Evolutionary conservation across 2,888 invertebrate genomes (phyloP), one percentile per base, ranked within the genome.

Genomic region (Halictus ligatus): DNA sequence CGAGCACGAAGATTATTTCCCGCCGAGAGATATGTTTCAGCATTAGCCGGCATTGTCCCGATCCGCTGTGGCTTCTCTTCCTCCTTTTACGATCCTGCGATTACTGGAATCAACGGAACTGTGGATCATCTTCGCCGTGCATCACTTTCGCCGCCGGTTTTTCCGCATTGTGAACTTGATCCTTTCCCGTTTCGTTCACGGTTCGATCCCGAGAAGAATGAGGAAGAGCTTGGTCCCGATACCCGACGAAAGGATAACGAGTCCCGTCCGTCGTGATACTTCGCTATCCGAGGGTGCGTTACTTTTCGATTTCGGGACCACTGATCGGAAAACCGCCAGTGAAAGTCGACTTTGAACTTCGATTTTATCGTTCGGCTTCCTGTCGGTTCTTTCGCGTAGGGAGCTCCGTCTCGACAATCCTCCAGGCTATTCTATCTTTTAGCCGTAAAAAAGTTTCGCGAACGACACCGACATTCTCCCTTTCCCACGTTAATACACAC

Each of bases 81-180:
- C 82, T 82, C 75, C 85, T 89, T 89, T 89, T 75, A 71, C 75
- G 69, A 77, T 60, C 25, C n/a, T 43, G 54, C 46, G 46, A 84
- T 80, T 67, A 71, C 25, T 48, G 35, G 64, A 77, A 73, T 76
- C 71, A 67, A 71, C 78, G 76, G 40, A 81, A 85, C 69, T 48
- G 40, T 21, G 29, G 29, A 78, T 85, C 50, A 76, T 79, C 75
- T 78, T 72, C 48, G n/a, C n/a, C n/a, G 43, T 48, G 72, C 74
- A 77, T 85, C 8, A 80, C 91, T 91, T 91, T 91, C 89, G 78
- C 89, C 69, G 35, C 25, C 40, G 25, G 18, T 50, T 78, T 78
- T 83, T 80, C 72, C 78, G 72, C 76, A 10, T 73, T 21, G 18
- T 35, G 67, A 40, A 12, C 46, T 67, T 78, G 29, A 29, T 75